Percentiles rank a stretch among this genome's conserved stretches.
Conservation (phyloP, 2,797 vertebrate genomes). For the Agapornis canus region DNA sequence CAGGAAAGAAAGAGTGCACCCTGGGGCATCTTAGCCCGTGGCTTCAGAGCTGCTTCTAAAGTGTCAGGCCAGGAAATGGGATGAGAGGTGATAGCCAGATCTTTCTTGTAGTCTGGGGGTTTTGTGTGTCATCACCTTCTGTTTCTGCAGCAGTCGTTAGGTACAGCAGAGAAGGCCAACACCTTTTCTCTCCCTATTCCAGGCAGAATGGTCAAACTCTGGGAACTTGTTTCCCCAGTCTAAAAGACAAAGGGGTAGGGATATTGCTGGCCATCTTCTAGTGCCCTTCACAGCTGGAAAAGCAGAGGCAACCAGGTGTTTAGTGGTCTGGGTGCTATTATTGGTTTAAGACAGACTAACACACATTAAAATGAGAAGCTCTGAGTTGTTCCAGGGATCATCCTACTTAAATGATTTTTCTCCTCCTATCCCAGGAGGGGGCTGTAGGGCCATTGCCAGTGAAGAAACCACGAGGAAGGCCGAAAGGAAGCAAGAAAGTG, state of each 20-base stretch:
- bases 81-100: not conserved
- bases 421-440: constrained; percentile 12
- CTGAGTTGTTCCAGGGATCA: not conserved
- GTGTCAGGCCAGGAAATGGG: not conserved
- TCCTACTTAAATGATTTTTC: not conserved
- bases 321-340: not conserved
- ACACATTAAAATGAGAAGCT: not conserved
- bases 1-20: not conserved
- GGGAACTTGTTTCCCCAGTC: not conserved
- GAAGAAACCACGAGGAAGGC: constrained; percentile 71
- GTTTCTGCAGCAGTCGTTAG: not conserved
- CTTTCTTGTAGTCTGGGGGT: not conserved
- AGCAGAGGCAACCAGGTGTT: not conserved
- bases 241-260: not conserved
- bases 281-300: not conserved
- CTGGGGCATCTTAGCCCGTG: not conserved
- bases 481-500: constrained; percentile 69
- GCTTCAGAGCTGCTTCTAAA: not conserved
- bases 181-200: not conserved
- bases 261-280: not conserved
- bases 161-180: not conserved
- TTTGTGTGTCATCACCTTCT: not conserved
- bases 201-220: not conserved
- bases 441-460: not conserved
- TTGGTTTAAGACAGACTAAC: not conserved